A percentile compares a stretch with the other conserved stretches of the same genome.
Conservation (phyloP, 2,888 invertebrate genomes). For the Glyphotaelius pellucidus region DNA sequence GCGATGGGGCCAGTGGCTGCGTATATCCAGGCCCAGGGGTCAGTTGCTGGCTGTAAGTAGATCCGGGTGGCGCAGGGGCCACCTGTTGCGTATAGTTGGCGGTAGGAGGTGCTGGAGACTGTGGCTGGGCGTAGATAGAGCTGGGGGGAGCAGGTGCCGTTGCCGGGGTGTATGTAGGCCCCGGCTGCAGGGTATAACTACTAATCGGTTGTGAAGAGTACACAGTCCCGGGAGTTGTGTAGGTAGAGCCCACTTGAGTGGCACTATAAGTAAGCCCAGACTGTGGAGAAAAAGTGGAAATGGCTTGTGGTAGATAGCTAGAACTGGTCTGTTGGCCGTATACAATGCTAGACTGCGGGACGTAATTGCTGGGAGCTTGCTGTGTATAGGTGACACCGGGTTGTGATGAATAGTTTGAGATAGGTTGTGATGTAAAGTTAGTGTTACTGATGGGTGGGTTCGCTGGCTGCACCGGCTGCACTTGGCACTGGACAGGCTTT, state of each 20-base stretch:
- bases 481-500: not conserved
- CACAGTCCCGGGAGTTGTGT: not conserved
- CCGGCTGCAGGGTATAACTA: not conserved
- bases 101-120: not conserved
- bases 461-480: not conserved
- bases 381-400: not conserved
- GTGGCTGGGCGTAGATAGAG: not conserved
- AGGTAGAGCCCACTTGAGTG: not conserved
- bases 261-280: not conserved
- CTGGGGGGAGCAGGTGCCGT: not conserved
- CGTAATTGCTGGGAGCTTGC: not conserved
- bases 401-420: not conserved
- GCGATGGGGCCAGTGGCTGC: not conserved
- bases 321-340: not conserved
- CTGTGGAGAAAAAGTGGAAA: not conserved
- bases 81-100: not conserved
- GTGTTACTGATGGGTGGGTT: not conserved
- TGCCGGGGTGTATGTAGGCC: not conserved
- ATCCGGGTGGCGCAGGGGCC: not conserved
- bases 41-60: not conserved
- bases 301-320: not conserved
- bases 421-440: not conserved
- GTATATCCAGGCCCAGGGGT: not conserved
- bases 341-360: not conserved
- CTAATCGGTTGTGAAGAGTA: not conserved